phyloP scores from a whole-genome alignment of 1,140 invertebrate genomes.

The Tetramorium simillimum region DNA sequence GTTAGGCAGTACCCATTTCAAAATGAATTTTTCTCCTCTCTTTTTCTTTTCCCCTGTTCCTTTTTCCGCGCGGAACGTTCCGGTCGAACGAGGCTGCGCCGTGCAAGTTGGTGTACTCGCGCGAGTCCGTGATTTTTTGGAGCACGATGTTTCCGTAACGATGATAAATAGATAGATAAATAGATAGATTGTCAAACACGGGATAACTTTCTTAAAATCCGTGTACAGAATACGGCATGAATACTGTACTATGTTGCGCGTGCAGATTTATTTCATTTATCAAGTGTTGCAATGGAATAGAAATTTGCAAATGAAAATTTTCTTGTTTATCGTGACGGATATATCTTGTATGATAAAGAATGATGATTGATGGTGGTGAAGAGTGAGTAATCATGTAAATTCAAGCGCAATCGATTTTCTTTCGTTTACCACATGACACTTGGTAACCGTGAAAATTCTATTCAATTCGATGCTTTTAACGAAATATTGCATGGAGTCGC shows the following conservation, averaged over 20 bases:
- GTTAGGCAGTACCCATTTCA: slow-evolving; percentile 70
- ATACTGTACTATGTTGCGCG: too few relatives aligned
- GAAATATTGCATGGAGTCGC: neutral
- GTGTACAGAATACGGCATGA: neutral
- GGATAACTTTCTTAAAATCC: neutral
- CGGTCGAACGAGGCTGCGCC: slow-evolving; percentile 62
- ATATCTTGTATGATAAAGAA: neutral
- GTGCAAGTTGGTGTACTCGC: slow-evolving; percentile 49
- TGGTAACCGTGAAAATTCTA: neutral
- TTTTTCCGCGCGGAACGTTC: slow-evolving; percentile 37
- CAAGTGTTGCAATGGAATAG: neutral
- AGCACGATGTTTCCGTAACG: slow-evolving; percentile 1
- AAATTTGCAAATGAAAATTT: slow-evolving; percentile 1
- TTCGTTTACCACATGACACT: neutral
- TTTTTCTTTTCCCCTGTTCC: neutral
- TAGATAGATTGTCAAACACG: neutral
- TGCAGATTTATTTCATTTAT: neutral
- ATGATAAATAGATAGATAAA: slow-evolving; percentile 36
- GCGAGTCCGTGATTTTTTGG: slow-evolving; percentile 42
- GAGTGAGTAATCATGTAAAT: slow-evolving; percentile 29
- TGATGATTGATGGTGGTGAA: slow-evolving; percentile 4
- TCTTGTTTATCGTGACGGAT: neutral
- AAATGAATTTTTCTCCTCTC: slow-evolving; percentile 70
- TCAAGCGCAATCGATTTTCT: slow-evolving; percentile 14
- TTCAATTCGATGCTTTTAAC: slow-evolving; percentile 21